Evolutionary conservation across 2,113 vertebrate genomes (phyloP), one percentile per base, ranked within the genome.

Genomic region (Channa argus): DNA sequence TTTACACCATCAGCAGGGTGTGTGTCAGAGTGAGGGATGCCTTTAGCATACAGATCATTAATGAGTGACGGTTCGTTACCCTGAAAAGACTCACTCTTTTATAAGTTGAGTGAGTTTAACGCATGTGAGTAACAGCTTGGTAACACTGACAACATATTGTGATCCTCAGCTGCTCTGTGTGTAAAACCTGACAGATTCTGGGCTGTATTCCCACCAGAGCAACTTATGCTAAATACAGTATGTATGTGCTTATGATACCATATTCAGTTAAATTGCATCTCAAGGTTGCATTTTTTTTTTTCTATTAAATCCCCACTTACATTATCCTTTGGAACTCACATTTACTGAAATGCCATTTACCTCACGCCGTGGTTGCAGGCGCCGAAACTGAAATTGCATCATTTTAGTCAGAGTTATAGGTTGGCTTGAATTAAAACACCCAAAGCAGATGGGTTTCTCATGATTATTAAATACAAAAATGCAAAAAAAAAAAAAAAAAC

Each of bases 391-490:
- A 70, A 63, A 77, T 69, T 12, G 15, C 49, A 63, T 54, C 3
- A 47, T 78, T 85, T 74, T 12, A 54, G 60, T 60, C 49, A 33
- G 34, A 67, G 65, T 63, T 79, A 74, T 44, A 68, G 52, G 64
- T 87, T 54, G 61, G 41, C 52, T 63, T 59, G 61, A 77, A 79
- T 77, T 66, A 71, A 79, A 79, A 71, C 34, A 50, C 9, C 61
- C 60, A 12, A 36, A 71, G 50, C 71, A 86, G 54, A 82, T 71
- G 56, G 77, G 47, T 70, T 79, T 70, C 13, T 62, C 60, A 55
- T 71, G 64, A 74, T 77, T 68, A 68, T 13, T 50, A 44, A 24
- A 56, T 37, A 45, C 36, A 44, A n/a, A 65, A 73, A 74, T 51
- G 14, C 36, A 24, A 24, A 24, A 24, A 24, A 24, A 24, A 24